A percentile compares a stretch with the other conserved stretches of the same genome.
phyloP scores from a whole-genome alignment of 2,113 vertebrate genomes.

The Salvelinus sp. region DNA sequence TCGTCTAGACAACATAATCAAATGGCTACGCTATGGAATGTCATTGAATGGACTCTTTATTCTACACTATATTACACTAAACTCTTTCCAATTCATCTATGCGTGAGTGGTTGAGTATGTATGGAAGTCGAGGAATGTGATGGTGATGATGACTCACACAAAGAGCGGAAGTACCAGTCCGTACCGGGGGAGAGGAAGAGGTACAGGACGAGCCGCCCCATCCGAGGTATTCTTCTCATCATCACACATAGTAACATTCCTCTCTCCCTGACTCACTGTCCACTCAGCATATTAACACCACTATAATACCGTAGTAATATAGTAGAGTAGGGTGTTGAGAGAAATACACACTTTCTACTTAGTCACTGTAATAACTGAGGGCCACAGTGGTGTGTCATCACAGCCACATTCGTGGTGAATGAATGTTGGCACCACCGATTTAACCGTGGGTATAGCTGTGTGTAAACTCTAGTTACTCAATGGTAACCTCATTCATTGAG shows the following conservation, averaged over 20 bases:
- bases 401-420: constrained; percentile 27
- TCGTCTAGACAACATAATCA: too few relatives aligned
- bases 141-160: not conserved
- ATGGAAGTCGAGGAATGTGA: constrained; percentile 2
- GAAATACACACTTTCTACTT: constrained; percentile 37
- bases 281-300: constrained; percentile 51
- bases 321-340: constrained; percentile 21
- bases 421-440: constrained; percentile 13
- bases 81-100: not conserved
- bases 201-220: not conserved
- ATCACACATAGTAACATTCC: constrained; percentile 22
- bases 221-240: not conserved
- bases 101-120: not conserved
- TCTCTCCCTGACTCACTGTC: constrained; percentile 59
- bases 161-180: constrained; percentile 36
- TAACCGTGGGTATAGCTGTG: too few relatives aligned
- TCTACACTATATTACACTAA: not conserved
- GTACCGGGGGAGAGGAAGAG: constrained; percentile 33
- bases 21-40: not conserved
- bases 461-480: not conserved
- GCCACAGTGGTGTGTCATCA: constrained; percentile 29
- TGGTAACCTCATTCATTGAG: not conserved
- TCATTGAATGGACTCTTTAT: not conserved
- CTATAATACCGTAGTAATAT: constrained; percentile 11
- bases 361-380: constrained; percentile 41